Conservation (phyloP, 2,888 invertebrate genomes). For the Nipponacmea schrenckii region DNA sequence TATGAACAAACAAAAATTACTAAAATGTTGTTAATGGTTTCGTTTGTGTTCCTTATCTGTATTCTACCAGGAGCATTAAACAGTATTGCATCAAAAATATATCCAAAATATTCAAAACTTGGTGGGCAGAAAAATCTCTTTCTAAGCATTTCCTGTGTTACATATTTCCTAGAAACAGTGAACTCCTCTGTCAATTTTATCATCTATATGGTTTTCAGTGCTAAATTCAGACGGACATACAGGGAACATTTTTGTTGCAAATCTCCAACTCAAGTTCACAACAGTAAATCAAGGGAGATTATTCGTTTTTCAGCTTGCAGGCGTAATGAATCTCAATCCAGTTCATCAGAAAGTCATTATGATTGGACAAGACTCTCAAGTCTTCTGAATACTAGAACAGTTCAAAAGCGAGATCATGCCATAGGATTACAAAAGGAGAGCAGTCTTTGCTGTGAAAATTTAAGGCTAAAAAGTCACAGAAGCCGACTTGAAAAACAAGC, state of each 20-base stretch:
- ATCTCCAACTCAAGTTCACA: constrained; percentile 21
- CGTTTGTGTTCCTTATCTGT: constrained; percentile 53
- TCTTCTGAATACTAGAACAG: constrained; percentile 6
- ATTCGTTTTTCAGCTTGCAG: constrained; percentile 23
- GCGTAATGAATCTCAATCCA: not conserved
- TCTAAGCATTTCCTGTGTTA: constrained; percentile 41
- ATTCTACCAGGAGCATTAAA: constrained; percentile 57
- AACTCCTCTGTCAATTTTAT: constrained; percentile 58
- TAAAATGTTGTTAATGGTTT: constrained; percentile 52
- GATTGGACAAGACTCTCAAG: not conserved
- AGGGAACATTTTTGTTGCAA: constrained; percentile 52
- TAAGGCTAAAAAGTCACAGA: not conserved
- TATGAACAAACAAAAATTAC: constrained; percentile 51
- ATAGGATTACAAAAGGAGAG: not conserved
- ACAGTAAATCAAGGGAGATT: constrained; percentile 18
- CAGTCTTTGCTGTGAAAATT: not conserved
- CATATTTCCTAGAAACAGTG: constrained; percentile 52
- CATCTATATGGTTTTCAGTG: constrained; percentile 57
- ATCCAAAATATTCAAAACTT: constrained; percentile 40
- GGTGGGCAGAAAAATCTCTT: constrained; percentile 44
- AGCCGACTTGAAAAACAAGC: constrained; percentile 1
- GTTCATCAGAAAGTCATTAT: not conserved
- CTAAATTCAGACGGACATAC: constrained; percentile 49
- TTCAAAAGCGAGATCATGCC: not conserved
- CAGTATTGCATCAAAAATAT: constrained; percentile 45